Base-by-base conservation (phyloP, 2,888 invertebrate species). In the Bombylius major region DNA sequence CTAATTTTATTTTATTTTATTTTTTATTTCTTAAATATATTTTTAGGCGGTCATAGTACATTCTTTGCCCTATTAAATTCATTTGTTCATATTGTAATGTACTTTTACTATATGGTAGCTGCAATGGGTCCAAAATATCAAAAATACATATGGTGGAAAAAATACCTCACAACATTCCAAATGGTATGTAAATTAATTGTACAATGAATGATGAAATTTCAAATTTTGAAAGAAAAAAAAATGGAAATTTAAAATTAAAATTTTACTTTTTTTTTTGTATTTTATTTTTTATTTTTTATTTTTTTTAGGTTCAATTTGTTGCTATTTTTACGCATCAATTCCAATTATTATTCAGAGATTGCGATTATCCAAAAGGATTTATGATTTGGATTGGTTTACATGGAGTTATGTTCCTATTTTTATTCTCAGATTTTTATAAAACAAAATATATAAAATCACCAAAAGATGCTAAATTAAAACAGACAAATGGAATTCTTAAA, bases 101-200 rank as follows among this genome's bases (percentile, higher is more conserved):
- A 97, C 76, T 89, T 89, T 75, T 97, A 97, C 76, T 97, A 96
- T 73, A 93, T 94, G 85, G 80, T 96, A 60, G 84, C 96, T 6
- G 95, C 95, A 33, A 85, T 95, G 84, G 96, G 96, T 54, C 95
- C 95, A 47, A 78, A 82, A 69, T 95, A 89, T 75, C 90, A 91
- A 75, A 92, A 91, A 73, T 95, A 84, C 74, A 86, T 95, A 65
- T 96, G 96, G 96, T 97, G 96, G 96, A 97, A 96, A 77, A 93
- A 90, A 70, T 90, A 96, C 75, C 83, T 97, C 66, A 96, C 96
- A 57, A 84, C 86, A 62, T 86, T 96, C 78, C 96, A 96, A 79
- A 94, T 97, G 86, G 92, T 92, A 79, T 76, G 76, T 63, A 42
- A 31, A 31, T 42, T 31, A 46, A 47, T 34, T 12, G n/a, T 23